Evolutionary conservation across 2,888 invertebrate species (phyloP), one percentile per base, ranked within the genome.

Genomic region (Oxyteleia sp.): DNA sequence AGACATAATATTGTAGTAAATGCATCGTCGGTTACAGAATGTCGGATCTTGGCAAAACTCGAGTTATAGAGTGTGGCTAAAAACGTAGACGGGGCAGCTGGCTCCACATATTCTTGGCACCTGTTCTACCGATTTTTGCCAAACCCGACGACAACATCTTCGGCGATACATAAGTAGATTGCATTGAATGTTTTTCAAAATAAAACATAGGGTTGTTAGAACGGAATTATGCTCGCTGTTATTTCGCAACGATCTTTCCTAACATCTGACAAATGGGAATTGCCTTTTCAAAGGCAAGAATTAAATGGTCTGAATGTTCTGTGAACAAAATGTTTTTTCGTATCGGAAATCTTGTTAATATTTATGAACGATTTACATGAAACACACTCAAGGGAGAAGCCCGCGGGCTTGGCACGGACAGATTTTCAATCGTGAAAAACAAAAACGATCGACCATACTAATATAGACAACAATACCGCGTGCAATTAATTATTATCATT

Each of bases 81-180:
- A 18, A 55, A 69, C 38, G 47, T 38, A 51, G 59, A 26, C 49
- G 55, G 8, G 51, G 84, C 84, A 84, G 84, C 79, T 80, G 83
- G 83, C 32, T 53, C 59, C 45, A 69, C 71, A 51, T 61, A 69
- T 38, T 64, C 75, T 79, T 83, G 69, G 83, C 83, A 83, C 79
- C 83, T 84, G 83, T 84, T 84, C 83, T 41, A 49, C 79, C 79
- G 83, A 79, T 84, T 84, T 84, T 80, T 84, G 75, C 83, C 43
- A 72, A 79, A 79, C 51, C 26, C 75, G 74, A 83, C 69, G 83
- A 75, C 79, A 79, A 49, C 49, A 20, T 57, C 78, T 68, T 32
- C 43, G 20, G 41, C 82, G 78, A 82, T 82, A 66, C 66, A 71
- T 29, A 53, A 72, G 47, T 72, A 75, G 81, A 81, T 82, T 74